Evolutionary conservation across 2,888 invertebrate genomes (phyloP), one percentile per base, ranked within the genome.

Genomic region (Chrysolina oricalcia): DNA sequence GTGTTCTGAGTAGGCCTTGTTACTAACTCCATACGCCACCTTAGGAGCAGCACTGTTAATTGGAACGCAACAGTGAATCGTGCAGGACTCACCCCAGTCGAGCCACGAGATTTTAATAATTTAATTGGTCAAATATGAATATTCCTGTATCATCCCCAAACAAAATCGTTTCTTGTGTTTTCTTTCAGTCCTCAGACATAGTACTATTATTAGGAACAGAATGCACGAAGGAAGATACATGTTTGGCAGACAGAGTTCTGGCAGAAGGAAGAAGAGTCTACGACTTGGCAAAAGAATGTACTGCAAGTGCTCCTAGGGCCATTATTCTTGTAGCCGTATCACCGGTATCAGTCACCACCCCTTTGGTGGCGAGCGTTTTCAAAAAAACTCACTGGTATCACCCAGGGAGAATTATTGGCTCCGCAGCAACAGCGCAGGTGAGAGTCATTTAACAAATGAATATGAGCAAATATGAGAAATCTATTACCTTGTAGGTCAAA

Each of bases 271-370:
- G 82, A 50, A 81, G 87, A 74, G 74, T 88, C 0, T 79, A 83
- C 13, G 81, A 85, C 48, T 78, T 87, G 15, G 89, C 91, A 0
- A 90, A 90, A 65, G 88, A 88, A 4, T 91, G 92, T 70, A 89
- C 90, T 11, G 86, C 85, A 64, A 90, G 90, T 80, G 91, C 91
- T 27, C 91, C 92, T 0, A 90, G 90, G 81, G 90, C 92, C 0
- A 89, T 92, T 53, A 79, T 91, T 35, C 86, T 91, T 17, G 90
- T 91, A 2, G 88, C 89, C 79, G 89, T 91, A 0, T 86, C 89
- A 69, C 92, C 92, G 10, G 88, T 92, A 1, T 91, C 91, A 77
- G 90, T 91, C 74, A 91, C 90, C 87, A 90, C 91, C 17, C 91
- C 91, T 3, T 83, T 92, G 53, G 87, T 91, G 0, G 89, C 77